Evolutionary conservation across 2,888 invertebrate genomes (phyloP), one percentile per base, ranked within the genome.

Genomic region (Periphyllus acericola): DNA sequence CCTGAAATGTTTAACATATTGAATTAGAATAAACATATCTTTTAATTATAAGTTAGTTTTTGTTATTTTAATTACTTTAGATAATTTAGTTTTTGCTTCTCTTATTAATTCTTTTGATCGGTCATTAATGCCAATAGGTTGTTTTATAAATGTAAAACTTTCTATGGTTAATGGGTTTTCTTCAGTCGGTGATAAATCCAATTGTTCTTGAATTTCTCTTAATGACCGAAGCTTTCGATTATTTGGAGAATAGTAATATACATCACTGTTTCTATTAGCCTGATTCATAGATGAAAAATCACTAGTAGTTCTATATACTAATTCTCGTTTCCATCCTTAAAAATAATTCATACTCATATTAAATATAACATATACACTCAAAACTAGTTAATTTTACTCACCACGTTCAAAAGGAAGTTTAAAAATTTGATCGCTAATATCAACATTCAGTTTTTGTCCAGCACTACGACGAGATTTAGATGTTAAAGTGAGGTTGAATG

Each of bases 121-220:
- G 90, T 95, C 95, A 90, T 95, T 93, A 0, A 94, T 91, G 1
- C 95, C 96, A 66, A 97, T 92, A 0, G 96, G 94, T 90, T 95
- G 95, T 91, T 96, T 96, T 91, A 94, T 94, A 92, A 97, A 97
- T 19, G 96, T 95, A 91, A 97, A 97, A 92, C 97, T 95, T 17
- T 96, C 95, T 72, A 94, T 91, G 0, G 95, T 94, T 71, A 96
- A 91, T 1, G 95, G 95, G 4, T 93, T 93, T 19, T 93, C 90
- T 11, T 90, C 89, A 90, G 91, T 91, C 91, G 89, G 21, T 90
- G 90, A 84, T 74, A 88, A 19, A 60, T 87, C 21, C 25, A 88
- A 66, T 29, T 92, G 92, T 89, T 94, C 93, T 3, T 93, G 91
- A 25, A 97, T 94, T 92, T 96, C 96, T 87, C 95, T 93, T 90